phyloP scores from a whole-genome alignment of 2,113 vertebrate genomes.

The Isichthys henryi region DNA sequence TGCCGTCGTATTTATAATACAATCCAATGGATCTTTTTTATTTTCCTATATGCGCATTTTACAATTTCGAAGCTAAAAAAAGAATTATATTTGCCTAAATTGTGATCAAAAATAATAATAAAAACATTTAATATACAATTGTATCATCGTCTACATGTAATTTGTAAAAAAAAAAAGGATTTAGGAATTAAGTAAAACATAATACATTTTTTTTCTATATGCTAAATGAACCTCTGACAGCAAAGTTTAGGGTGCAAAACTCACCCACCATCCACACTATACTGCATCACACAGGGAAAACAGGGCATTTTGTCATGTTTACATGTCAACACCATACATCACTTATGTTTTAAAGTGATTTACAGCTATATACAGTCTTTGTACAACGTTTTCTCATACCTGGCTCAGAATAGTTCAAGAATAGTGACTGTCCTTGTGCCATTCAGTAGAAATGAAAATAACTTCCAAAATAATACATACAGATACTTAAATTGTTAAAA shows the following conservation, averaged over 20 bases:
- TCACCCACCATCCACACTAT: constrained; percentile 1
- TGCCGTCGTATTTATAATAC: constrained; percentile 21
- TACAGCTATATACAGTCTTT: constrained; percentile 45
- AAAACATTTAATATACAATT: constrained; percentile 2
- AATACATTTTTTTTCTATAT: constrained; percentile 9
- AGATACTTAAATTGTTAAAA: constrained; percentile 9
- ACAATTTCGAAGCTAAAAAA: not conserved
- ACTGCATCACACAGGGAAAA: constrained; percentile 25
- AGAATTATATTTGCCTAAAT: not conserved
- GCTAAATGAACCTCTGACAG: constrained; percentile 4
- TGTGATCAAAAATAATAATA: not conserved
- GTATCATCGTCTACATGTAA: not conserved
- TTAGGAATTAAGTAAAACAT: not conserved
- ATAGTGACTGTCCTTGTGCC: constrained; percentile 24
- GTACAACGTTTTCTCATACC: constrained; percentile 34
- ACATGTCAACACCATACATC: constrained; percentile 30
- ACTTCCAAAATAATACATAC: constrained; percentile 3
- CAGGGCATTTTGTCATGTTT: constrained; percentile 30
- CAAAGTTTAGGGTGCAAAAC: constrained; percentile 1
- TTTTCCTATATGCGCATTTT: not conserved
- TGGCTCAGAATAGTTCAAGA: constrained; percentile 44
- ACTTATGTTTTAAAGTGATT: constrained; percentile 24
- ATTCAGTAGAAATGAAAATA: constrained; percentile 28
- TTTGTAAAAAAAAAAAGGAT: not conserved
- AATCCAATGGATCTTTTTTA: constrained; percentile 2